Evolutionary conservation across 2,888 invertebrate species (phyloP), one percentile per base, ranked within the genome.

Genomic region (Meteorus cinctellus): DNA sequence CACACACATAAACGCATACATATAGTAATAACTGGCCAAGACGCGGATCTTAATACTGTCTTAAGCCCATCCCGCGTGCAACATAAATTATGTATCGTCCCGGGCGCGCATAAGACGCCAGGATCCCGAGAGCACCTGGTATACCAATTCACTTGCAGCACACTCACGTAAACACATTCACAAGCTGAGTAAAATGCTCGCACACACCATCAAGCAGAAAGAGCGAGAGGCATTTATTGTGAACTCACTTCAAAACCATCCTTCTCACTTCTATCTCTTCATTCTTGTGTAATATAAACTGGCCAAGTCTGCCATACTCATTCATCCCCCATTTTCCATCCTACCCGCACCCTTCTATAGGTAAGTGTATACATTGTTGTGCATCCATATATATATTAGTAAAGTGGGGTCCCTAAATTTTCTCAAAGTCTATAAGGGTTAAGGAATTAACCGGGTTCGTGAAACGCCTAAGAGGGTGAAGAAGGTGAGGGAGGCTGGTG

Each of bases 11-110:
- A 8, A 76, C 73, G 76, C 77, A 76, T 19, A 10, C 10, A 55
- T 19, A 55, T 55, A 36, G 78, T 79, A 79, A 79, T 80, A 80
- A 81, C 80, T 79, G 80, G 81, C 79, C 81, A 55, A 86, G 83
- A 84, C 87, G 67, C 68, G 65, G 87, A 88, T 89, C 88, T 88
- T 89, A 89, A 89, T 88, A 87, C 88, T 88, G 87, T 86, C 86
- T 88, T 89, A 88, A 89, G 89, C 88, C 88, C 80, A 79, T 85
- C 84, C 83, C 81, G 85, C 83, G 86, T 86, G 86, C n/a, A 55
- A 88, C 89, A 89, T 89, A 89, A 89, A 89, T 89, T 89, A 89
- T 89, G 89, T 88, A 89, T 89, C 89, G 89, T 86, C 83, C 85
- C 83, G 82, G 84, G 72, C 55, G 51, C 69, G 84, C 84, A 84